Evolutionary conservation across 2,113 vertebrate species (phyloP), one percentile per base, ranked within the genome.

Genomic region (Labrus mixtus): DNA sequence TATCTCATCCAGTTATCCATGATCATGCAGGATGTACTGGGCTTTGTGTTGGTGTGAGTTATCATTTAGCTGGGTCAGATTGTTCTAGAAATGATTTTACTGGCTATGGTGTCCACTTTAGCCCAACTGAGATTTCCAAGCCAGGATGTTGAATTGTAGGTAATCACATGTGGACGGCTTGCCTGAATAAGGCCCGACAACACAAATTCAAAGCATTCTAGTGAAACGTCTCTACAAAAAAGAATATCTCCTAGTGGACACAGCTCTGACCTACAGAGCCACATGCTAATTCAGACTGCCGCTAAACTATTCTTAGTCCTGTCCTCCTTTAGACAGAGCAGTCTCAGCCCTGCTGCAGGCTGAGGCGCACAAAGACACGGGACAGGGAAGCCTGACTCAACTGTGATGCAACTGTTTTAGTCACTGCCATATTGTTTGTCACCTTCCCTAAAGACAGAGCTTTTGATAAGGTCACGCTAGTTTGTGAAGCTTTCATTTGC

Each of bases 221-320:
- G 13, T 61, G 15, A 23, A 23, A 17, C 66, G 8, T 39, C 64
- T 62, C 39, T 55, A 33, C 46, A 29, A 41, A 23, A 80, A 70
- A n/a, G n/a, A 6, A 59, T 45, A 65, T 64, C 65, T 73, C 12
- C 46, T 10, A n/a, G n/a, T 61, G 62, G 71, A 64, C 66, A 67
- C 20, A 48, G 19, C 51, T n/a, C 37, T 87, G 84, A 89, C 84
- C 83, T 65, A 75, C 51, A 78, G 78, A 77, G 60, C 77, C 56
- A 29, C 61, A 33, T 59, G 64, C 80, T 86, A 81, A 84, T 87
- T 56, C 78, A 69, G 66, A 74, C 25, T 7, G 57, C 78, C 45
- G 59, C 61, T 73, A 51, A 82, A 57, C 88, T 91, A 92, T 90
- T 89, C 79, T 90, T 92, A 89, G 89, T 51, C 66, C 3, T 72